These are phyloP conservation scores for Turritopsis rubra DNA, from an alignment of 30 jellyfish, hydroid and myxozoan species.

Conservation along the genomic window DNA sequence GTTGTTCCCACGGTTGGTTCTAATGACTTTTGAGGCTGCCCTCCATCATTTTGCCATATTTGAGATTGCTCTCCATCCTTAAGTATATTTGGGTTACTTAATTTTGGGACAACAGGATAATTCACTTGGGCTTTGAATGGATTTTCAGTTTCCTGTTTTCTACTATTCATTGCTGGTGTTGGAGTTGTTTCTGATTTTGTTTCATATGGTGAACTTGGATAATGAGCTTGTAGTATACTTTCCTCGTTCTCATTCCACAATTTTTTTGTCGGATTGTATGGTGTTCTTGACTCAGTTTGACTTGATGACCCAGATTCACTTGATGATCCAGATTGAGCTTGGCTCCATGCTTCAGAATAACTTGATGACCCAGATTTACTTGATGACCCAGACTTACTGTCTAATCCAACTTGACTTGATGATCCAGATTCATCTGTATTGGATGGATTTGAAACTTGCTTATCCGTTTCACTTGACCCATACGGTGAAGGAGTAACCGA, in stretches of 20 bases:
- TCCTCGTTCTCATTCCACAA: neutral
- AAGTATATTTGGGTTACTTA: neutral
- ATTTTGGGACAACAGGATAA: neutral
- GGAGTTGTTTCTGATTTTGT: neutral
- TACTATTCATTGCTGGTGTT: neutral
- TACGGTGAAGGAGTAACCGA: neutral
- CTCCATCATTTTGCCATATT: neutral
- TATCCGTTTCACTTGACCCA: neutral
- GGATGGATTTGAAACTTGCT: neutral
- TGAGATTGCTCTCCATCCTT: neutral
- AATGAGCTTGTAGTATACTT: neutral
- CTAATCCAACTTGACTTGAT: neutral
- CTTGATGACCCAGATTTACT: neutral
- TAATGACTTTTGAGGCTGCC: neutral
- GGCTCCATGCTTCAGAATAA: neutral
- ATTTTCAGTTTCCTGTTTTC: neutral
- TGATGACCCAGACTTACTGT: neutral
- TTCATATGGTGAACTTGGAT: slow-evolving; percentile 6
- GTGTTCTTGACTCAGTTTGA: neutral
- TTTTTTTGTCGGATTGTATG: neutral
- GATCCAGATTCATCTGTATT: neutral
- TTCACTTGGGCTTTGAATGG: neutral
- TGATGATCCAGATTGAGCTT: neutral
- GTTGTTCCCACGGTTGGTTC: neutral
- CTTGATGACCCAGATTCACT: neutral